Evolutionary conservation across 2,113 vertebrate species (phyloP), one percentile per base, ranked within the genome.

Genomic region (Daubentonia madagascariensis): DNA sequence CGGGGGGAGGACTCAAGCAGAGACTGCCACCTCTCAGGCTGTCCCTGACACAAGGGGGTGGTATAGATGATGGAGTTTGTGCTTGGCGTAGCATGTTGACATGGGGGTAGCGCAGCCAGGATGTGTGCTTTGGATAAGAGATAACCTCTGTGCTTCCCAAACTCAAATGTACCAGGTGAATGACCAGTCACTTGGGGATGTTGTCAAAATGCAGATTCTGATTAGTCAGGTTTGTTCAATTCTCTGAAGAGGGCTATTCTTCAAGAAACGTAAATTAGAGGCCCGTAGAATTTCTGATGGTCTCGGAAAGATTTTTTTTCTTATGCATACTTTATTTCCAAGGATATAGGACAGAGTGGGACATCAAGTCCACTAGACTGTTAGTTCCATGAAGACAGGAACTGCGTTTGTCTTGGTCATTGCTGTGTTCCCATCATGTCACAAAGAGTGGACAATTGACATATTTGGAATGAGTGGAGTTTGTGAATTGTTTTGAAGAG

Each of bases 31-130:
- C 40, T n/a, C 43, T 37, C 48, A 59, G 50, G 25, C 30, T 43
- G 67, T 20, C 5, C n/a, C 45, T 18, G 13, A 14, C 12, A 5
- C 6, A 0, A 3, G 3, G 22, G 35, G 45, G 32, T 12, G 8
- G 8, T 6, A 8, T 0, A 14, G 68, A n/a, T 0, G 68, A n/a
- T 0, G 12, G 48, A 13, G 10, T 48, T 61, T 37, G 43, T 48
- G 43, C 32, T 45, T 18, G 1, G 40, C 4, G 13, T 25, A 17
- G 50, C 37, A 22, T 10, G 61, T 5, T 28, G 23, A 10, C 54
- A 2, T 32, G 8, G 13, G 12, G 18, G 14, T 10, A 0, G 35
- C 25, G 59, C n/a, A 5, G 30, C 13, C 23, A 8, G 8, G 59
- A 28, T 23, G 25, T 61, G 25, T n/a, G 8, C 25, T 6, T 54